Evolutionary conservation across 2,797 vertebrate species (phyloP).

Genomic region (Nasua narica): DNA sequence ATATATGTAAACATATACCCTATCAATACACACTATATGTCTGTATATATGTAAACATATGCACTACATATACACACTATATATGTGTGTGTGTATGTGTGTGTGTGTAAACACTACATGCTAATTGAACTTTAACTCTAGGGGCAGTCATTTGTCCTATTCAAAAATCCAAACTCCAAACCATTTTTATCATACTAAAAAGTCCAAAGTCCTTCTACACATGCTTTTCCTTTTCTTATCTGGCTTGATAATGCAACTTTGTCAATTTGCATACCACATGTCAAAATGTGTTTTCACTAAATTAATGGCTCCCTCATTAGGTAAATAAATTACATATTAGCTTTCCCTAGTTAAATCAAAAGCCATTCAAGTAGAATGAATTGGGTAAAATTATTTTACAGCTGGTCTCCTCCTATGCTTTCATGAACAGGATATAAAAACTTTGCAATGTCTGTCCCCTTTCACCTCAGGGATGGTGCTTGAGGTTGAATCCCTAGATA

Average conservation of each 20-base stretch:
- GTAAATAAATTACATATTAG: not conserved
- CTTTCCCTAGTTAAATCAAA: not conserved
- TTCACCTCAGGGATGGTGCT: not conserved
- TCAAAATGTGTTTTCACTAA: not conserved
- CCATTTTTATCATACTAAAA: not conserved
- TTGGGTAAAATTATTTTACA: not conserved
- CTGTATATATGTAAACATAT: not conserved
- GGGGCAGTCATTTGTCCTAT: not conserved
- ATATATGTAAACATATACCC: not conserved
- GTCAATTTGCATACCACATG: not conserved
- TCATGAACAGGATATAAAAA: not conserved
- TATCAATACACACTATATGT: not conserved
- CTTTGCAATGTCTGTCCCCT: not conserved
- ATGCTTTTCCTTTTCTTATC: not conserved
- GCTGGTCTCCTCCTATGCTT: not conserved
- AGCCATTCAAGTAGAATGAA: not conserved
- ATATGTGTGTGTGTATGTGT: not conserved
- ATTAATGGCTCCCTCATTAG: not conserved
- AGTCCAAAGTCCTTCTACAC: not conserved
- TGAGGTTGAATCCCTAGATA: not conserved
- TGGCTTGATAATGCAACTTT: not conserved
- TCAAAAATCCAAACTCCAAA: not conserved
- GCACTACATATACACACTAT: not conserved
- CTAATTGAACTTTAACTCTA: not conserved
- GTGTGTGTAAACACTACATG: not conserved